Evolutionary conservation across 2,113 vertebrate species (phyloP).

Genomic region (Rhineura floridana): DNA sequence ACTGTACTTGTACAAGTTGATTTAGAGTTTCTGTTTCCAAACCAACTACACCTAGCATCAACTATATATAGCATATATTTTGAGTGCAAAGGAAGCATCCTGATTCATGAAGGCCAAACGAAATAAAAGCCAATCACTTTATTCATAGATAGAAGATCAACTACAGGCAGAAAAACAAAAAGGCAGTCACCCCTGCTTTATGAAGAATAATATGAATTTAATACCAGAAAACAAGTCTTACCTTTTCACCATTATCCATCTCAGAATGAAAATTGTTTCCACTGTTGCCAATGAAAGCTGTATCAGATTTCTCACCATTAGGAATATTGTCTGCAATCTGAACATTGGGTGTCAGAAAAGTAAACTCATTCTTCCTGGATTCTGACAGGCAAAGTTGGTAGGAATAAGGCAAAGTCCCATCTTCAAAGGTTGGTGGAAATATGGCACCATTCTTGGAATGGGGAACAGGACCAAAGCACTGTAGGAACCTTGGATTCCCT

Average conservation of each 20-base stretch:
- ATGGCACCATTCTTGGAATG: conserved; percentile 29
- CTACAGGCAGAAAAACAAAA: background rate
- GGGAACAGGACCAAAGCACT: conserved; percentile 37
- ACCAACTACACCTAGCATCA: too few relatives aligned
- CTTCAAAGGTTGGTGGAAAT: conserved; percentile 40
- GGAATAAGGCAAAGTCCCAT: conserved; percentile 62
- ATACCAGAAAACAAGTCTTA: background rate
- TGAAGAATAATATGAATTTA: background rate
- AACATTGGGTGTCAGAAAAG: conserved; percentile 44
- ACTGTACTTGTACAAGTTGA: too few relatives aligned
- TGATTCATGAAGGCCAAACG: background rate
- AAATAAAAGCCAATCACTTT: background rate
- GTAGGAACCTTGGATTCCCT: conserved; percentile 5
- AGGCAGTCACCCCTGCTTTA: background rate
- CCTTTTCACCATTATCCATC: background rate
- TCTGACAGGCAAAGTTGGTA: conserved; percentile 52
- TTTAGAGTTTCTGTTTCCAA: too few relatives aligned
- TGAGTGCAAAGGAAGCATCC: background rate
- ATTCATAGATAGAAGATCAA: background rate
- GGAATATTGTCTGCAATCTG: background rate
- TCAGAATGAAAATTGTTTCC: background rate
- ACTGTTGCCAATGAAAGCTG: background rate
- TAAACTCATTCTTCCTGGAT: conserved; percentile 34
- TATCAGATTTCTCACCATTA: background rate
- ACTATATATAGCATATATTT: background rate